Base-by-base conservation (phyloP, 2,888 invertebrate genomes). In the Muscina levida region DNA sequence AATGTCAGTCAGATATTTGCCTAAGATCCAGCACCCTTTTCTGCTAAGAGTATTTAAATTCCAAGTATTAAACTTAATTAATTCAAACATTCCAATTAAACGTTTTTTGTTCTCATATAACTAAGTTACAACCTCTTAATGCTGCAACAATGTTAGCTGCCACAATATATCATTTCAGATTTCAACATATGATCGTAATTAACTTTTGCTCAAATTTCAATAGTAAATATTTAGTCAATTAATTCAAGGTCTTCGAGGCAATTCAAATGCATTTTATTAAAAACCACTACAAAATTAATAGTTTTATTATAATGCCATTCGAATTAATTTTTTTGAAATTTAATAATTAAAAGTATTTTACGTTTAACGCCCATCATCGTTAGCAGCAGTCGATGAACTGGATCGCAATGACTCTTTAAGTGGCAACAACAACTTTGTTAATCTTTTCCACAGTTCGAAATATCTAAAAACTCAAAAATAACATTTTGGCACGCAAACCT, bases 401-500 rank as follows among this genome's bases (percentile, higher is more conserved):
- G 48, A 67, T 24, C 46, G n/a, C 46, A 48, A 51, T 31, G 48
- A 31, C 46, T 46, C 24, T 13, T 24, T 24, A 53, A 53, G 53
- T 44, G 56, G 51, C 46, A 62, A 57, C 46, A 62, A 57, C 22
- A 59, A 46, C 19, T 48, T 22, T 31, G 31, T 46, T 46, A 6
- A 59, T 31, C 4, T 31, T 31, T 8, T 3, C 31, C 3, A 31
- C 3, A 3, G 31, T 31, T 31, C 31, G 31, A 5, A 42, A 42
- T 24, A 24, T 8, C 42, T 19, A 72, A 66, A 66, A 66, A 68
- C 15, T 31, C 24, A 19, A 51, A 68, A 17, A 71, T 46, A 56
- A 75, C 44, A 65, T 72, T 65, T 68, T 70, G 57, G 71, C 79
- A 82, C 73, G 72, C 79, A 70, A 81, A 68, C 24, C 53, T 56